A percentile compares a stretch with the other conserved stretches of the same genome.
Evolutionary conservation across 2,888 invertebrate species (phyloP).

Genomic region (Yponomeuta cagnagella): DNA sequence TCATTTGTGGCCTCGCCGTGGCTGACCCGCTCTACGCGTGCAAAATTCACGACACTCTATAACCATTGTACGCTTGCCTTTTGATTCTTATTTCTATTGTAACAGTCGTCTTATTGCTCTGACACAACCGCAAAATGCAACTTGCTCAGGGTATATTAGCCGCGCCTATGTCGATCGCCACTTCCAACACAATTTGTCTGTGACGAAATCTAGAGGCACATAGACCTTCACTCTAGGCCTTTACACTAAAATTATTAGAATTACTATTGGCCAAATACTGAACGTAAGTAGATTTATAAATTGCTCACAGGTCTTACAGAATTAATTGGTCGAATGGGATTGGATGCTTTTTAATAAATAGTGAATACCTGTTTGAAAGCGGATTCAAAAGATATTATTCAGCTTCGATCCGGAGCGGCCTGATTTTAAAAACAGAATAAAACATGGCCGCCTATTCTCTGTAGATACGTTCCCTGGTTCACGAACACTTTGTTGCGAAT

Average conservation of each 20-base stretch:
- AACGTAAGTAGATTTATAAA: background rate
- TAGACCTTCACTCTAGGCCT: constrained; percentile 19
- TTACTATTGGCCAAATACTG: background rate
- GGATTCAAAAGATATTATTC: constrained; percentile 49
- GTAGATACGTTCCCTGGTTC: constrained; percentile 8
- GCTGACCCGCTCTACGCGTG: constrained; percentile 46
- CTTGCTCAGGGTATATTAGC: constrained; percentile 25
- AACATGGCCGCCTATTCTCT: constrained; percentile 14
- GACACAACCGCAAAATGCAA: constrained; percentile 18
- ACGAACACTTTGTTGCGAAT: constrained; percentile 18
- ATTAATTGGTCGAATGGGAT: background rate
- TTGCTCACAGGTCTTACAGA: background rate
- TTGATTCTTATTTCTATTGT: constrained; percentile 26
- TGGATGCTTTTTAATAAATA: background rate
- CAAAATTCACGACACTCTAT: constrained; percentile 28
- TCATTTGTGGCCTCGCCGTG: constrained; percentile 56
- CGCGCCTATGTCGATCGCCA: constrained; percentile 39
- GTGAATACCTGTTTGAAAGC: constrained; percentile 24
- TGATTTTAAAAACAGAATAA: constrained; percentile 25
- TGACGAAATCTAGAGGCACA: constrained; percentile 35
- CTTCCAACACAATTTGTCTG: constrained; percentile 27
- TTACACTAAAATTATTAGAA: background rate
- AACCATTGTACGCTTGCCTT: constrained; percentile 27
- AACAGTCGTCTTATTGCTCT: constrained; percentile 32
- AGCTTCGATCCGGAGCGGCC: constrained; percentile 33